Percentiles rank a stretch among this genome's conserved stretches.
Conservation (phyloP, 2,797 vertebrate species). For the Melanotaenia trifasciata region DNA sequence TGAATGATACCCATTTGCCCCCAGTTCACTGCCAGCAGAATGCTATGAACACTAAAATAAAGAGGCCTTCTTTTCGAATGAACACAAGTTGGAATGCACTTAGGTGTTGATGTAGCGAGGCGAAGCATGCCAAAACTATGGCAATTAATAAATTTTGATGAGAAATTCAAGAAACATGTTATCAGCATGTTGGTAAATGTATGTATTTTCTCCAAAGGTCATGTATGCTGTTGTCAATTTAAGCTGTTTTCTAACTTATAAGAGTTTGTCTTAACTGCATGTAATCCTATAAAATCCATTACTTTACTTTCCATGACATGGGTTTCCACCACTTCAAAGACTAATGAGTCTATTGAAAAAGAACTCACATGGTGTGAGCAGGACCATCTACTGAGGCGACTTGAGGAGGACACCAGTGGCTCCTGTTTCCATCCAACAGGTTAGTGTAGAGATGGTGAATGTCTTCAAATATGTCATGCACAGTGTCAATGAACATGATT, state of each 20-base stretch:
- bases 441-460: not conserved
- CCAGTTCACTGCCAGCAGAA: conserved; percentile 88
- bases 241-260: not conserved
- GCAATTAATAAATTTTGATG: not conserved
- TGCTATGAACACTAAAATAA: conserved; percentile 53
- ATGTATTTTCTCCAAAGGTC: not conserved
- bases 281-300: too few relatives aligned
- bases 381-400: not conserved
- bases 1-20: conserved; percentile 96
- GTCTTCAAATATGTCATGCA: not conserved
- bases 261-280: too few relatives aligned
- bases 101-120: conserved; percentile 9
- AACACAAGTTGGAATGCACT: conserved; percentile 40
- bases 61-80: conserved; percentile 58
- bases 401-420: not conserved
- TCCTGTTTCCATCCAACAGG: not conserved
- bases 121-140: not conserved
- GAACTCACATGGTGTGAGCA: not conserved
- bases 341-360: not conserved
- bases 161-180: conserved; percentile 1
- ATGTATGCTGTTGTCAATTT: not conserved
- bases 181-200: not conserved
- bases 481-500: too few relatives aligned
- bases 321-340: too few relatives aligned
- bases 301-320: too few relatives aligned